phyloP scores from a whole-genome alignment of 2,113 vertebrate species.

The Antigone vipio region DNA sequence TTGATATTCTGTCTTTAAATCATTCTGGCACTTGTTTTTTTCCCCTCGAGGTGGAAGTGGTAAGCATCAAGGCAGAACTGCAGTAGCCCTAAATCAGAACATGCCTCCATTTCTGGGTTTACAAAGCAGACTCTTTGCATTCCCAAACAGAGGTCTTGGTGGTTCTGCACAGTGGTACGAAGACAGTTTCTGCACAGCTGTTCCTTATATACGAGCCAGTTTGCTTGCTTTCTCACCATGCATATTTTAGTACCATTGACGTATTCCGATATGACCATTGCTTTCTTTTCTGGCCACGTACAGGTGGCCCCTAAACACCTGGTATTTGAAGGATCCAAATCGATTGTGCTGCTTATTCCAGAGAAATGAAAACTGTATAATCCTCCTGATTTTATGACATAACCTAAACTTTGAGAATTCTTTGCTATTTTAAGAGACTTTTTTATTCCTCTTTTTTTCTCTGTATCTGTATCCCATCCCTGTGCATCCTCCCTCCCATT shows the following conservation, averaged over 20 bases:
- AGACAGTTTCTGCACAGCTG: constrained; percentile 37
- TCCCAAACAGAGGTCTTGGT: constrained; percentile 21
- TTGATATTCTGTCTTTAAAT: constrained; percentile 76
- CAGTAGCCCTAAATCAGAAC: constrained; percentile 65
- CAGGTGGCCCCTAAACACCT: not conserved
- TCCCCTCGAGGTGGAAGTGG: constrained; percentile 67
- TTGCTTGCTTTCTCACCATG: not conserved
- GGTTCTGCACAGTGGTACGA: not conserved
- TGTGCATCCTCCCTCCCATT: not conserved
- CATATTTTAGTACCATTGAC: not conserved
- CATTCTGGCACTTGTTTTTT: constrained; percentile 66
- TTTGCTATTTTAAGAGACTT: not conserved
- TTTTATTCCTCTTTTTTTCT: not conserved
- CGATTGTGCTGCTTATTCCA: fast-evolving
- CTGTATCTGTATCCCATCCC: not conserved
- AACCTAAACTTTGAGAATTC: not conserved
- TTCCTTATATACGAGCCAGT: not conserved
- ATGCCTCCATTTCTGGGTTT: constrained; percentile 14
- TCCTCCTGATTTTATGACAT: not conserved
- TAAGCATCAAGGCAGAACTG: constrained; percentile 49
- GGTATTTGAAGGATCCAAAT: not conserved
- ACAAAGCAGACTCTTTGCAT: constrained; percentile 46
- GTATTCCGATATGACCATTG: not conserved
- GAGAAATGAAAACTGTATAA: not conserved
- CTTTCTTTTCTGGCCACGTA: not conserved